phyloP scores from a whole-genome alignment of 1,140 invertebrate genomes.

The Periplaneta americana region DNA sequence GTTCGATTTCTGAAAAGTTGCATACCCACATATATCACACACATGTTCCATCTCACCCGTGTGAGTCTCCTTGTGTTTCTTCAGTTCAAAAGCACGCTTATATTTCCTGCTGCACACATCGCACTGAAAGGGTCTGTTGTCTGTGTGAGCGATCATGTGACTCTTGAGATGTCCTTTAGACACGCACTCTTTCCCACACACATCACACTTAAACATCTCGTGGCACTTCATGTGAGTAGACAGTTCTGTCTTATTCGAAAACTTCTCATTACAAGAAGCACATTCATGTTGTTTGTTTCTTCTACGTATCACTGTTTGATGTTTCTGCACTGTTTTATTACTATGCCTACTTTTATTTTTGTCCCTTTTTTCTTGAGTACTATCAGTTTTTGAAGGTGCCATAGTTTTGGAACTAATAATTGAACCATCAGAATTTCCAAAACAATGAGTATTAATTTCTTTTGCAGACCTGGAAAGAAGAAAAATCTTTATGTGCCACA shows the following conservation, averaged over 20 bases:
- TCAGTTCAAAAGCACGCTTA: slow-evolving; percentile 36
- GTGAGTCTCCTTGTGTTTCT: slow-evolving; percentile 1
- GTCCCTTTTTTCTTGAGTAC: slow-evolving; percentile 32
- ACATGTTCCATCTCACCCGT: not conserved
- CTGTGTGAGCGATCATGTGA: slow-evolving; percentile 33
- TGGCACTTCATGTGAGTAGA: slow-evolving; percentile 43
- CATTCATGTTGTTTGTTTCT: slow-evolving; percentile 40
- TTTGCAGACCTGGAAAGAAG: slow-evolving; percentile 11
- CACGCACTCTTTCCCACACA: slow-evolving; percentile 51
- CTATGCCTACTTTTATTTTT: not conserved
- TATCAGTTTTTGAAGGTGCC: not conserved
- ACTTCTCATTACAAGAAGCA: slow-evolving; percentile 30
- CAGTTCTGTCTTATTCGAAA: slow-evolving; percentile 31
- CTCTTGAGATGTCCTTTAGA: slow-evolving; percentile 35
- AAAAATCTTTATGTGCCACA: slow-evolving; percentile 5
- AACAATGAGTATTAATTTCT: not conserved
- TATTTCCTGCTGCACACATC: slow-evolving; percentile 61
- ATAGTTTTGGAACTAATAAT: not conserved
- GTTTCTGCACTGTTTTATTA: not conserved
- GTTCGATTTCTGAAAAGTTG: not conserved
- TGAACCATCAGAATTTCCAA: slow-evolving; percentile 1
- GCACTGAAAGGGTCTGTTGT: slow-evolving; percentile 58
- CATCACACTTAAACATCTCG: slow-evolving; percentile 47
- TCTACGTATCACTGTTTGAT: not conserved
- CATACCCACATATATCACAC: slow-evolving; percentile 11